Percentiles rank a stretch among this genome's conserved stretches.
Conservation (phyloP, 2,888 invertebrate species). For the Tanypteryx hageni region DNA sequence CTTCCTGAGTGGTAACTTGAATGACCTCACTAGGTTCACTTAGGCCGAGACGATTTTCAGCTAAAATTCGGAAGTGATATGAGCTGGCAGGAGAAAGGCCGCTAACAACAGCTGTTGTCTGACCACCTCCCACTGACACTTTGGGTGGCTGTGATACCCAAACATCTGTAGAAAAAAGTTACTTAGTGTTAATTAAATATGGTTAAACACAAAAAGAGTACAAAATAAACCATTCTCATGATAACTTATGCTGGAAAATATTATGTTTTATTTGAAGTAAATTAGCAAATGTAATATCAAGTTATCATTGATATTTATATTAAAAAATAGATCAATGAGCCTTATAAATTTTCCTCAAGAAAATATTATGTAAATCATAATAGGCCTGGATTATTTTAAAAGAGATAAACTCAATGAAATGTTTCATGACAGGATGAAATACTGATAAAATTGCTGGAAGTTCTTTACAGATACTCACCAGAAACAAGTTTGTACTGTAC, state of each 20-base stretch:
- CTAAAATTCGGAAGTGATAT: constrained; percentile 92
- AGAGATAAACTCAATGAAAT: not conserved
- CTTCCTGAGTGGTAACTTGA: constrained; percentile 90
- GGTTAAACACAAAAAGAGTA: not conserved
- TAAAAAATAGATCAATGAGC: constrained; percentile 64
- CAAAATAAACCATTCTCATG: not conserved
- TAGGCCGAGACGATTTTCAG: constrained; percentile 91
- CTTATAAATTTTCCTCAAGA: not conserved
- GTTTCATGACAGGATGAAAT: not conserved
- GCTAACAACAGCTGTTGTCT: constrained; percentile 87
- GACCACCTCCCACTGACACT: constrained; percentile 88
- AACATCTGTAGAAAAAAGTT: constrained; percentile 78
- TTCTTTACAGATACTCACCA: constrained; percentile 76
- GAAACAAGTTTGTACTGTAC: constrained; percentile 92
- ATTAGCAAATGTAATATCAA: not conserved
- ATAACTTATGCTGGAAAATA: not conserved
- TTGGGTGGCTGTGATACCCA: constrained; percentile 91
- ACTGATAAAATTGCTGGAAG: not conserved
- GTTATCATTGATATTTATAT: constrained; percentile 50
- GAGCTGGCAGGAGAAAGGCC: constrained; percentile 90
- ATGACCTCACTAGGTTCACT: constrained; percentile 92
- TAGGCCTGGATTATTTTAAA: not conserved
- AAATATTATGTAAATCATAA: not conserved
- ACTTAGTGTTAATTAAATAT: constrained; percentile 47
- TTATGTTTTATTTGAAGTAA: not conserved